A percentile compares a stretch with the other conserved stretches of the same genome.
Evolutionary conservation across 2,797 vertebrate species (phyloP).

Genomic region (Phataginus tetradactyla): DNA sequence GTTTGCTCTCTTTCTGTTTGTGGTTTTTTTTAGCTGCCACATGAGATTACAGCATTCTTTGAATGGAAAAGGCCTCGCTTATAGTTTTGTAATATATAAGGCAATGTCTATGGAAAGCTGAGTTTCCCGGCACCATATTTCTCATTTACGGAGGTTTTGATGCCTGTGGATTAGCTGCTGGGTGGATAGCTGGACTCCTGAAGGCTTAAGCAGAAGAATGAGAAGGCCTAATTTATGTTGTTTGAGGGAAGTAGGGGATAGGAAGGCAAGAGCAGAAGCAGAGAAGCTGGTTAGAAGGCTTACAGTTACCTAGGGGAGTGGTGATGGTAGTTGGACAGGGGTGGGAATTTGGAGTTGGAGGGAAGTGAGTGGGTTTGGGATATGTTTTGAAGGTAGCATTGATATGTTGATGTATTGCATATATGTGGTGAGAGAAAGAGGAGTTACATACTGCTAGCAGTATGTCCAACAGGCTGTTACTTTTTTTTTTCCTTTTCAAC

Average conservation of each 20-base stretch:
- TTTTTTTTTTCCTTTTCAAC: background rate
- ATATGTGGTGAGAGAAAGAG: background rate
- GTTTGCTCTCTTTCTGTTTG: background rate
- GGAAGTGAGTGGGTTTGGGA: background rate
- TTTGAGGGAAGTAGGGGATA: background rate
- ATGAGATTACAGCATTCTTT: background rate
- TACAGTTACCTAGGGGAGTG: background rate
- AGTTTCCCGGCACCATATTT: background rate
- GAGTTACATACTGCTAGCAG: background rate
- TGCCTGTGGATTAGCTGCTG: background rate
- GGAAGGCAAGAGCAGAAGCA: background rate
- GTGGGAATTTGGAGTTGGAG: background rate
- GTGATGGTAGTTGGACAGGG: background rate
- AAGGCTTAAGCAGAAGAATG: background rate
- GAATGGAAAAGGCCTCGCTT: background rate
- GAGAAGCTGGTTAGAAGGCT: background rate
- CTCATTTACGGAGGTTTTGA: constrained; percentile 17
- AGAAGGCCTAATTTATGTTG: background rate
- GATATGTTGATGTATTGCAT: background rate
- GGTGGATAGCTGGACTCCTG: background rate
- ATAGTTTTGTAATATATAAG: background rate
- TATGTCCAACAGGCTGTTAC: background rate
- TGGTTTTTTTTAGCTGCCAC: background rate
- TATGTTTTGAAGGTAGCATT: constrained; percentile 26
- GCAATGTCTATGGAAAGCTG: background rate